phyloP scores from a whole-genome alignment of 2,888 invertebrate genomes.

The Aspidiotus rigidus region DNA sequence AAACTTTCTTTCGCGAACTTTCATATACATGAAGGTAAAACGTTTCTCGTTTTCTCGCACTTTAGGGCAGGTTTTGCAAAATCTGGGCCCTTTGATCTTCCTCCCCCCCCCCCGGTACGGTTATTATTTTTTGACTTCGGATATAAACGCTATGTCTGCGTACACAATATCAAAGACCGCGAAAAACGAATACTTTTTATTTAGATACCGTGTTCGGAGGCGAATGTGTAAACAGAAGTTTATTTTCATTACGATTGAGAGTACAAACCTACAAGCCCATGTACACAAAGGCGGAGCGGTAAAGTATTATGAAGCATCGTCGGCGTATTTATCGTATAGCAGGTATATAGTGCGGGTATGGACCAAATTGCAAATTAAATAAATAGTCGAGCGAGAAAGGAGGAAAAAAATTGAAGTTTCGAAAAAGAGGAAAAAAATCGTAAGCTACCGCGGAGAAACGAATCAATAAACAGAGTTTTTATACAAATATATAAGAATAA shows the following conservation, averaged over 20 bases:
- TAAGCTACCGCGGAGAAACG: neutral
- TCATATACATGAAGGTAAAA: too few relatives aligned
- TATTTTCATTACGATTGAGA: neutral
- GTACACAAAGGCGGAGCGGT: neutral
- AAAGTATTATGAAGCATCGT: neutral
- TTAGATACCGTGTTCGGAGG: neutral
- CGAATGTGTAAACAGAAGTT: conserved; percentile 3
- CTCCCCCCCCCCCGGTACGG: too few relatives aligned
- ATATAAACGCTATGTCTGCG: too few relatives aligned
- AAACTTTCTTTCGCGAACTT: too few relatives aligned
- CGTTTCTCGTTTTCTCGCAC: too few relatives aligned
- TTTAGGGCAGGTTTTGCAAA: too few relatives aligned
- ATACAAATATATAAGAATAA: neutral
- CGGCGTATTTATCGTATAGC: neutral
- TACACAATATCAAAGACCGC: too few relatives aligned
- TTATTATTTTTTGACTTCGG: too few relatives aligned
- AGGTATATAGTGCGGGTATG: neutral
- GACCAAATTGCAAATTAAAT: conserved; percentile 4
- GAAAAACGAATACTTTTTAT: neutral
- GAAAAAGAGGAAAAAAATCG: neutral
- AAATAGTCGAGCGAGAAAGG: neutral
- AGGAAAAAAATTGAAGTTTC: neutral
- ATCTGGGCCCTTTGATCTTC: too few relatives aligned
- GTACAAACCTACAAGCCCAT: neutral
- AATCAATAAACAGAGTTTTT: neutral